Percentiles rank a stretch among this genome's conserved stretches.
Conservation (phyloP, 2,888 invertebrate species). For the Oxycera nigricornis region DNA sequence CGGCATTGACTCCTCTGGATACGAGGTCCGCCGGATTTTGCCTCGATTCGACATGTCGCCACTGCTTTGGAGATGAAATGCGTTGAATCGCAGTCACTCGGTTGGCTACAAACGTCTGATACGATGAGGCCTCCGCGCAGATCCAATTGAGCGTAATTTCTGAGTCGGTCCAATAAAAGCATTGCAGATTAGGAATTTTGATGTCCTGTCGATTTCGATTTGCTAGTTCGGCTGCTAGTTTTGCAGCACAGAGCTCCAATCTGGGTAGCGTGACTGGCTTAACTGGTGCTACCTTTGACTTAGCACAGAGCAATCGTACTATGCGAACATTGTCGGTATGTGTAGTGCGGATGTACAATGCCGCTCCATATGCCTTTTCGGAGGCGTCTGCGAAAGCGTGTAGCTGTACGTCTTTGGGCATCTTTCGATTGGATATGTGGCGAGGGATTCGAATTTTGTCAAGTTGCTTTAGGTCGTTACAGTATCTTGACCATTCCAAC, state of each 20-base stretch:
- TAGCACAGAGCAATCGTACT: not conserved
- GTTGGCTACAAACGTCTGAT: no score
- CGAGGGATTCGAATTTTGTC: not conserved
- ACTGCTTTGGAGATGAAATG: no score
- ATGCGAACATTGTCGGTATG: no score
- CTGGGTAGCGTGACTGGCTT: not conserved
- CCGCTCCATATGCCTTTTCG: not conserved
- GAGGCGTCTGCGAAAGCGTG: slow-evolving; percentile 25
- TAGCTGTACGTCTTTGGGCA: not conserved
- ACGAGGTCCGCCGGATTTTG: no score
- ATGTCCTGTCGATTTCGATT: no score
- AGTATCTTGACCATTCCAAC: not conserved
- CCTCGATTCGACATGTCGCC: no score
- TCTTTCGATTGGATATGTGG: not conserved
- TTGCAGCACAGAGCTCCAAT: not conserved
- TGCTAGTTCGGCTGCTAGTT: not conserved
- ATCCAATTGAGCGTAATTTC: no score
- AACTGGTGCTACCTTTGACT: not conserved
- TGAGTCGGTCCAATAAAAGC: no score
- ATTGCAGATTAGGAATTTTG: no score
- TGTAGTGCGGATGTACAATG: not conserved
- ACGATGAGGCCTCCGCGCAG: no score
- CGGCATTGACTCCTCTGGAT: no score
- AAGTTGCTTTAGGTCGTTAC: not conserved
- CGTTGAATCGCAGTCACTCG: no score